Evolutionary conservation across 2,113 vertebrate species (phyloP).

Genomic region (Thryonomys swinderianus): DNA sequence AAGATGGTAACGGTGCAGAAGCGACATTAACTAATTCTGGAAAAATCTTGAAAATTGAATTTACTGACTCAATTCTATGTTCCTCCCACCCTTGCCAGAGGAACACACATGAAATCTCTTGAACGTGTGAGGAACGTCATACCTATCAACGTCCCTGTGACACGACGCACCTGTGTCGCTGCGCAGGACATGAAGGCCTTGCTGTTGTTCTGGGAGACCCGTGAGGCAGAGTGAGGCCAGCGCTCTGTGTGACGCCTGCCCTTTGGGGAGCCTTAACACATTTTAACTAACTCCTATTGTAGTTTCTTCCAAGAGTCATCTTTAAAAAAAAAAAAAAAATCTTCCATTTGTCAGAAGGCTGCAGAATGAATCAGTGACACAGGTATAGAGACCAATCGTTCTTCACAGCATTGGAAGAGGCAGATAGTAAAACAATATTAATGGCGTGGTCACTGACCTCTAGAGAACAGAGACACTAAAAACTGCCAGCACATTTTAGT

Average conservation of each 20-base stretch:
- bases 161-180: not conserved
- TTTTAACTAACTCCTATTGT: not conserved
- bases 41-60: not conserved
- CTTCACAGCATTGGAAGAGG: not conserved
- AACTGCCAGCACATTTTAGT: not conserved
- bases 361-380: not conserved
- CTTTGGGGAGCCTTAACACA: not conserved
- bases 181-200: not conserved
- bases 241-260: not conserved
- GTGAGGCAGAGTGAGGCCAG: not conserved
- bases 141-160: not conserved
- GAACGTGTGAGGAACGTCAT: not conserved
- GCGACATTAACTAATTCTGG: not conserved
- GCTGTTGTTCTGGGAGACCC: not conserved
- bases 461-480: not conserved
- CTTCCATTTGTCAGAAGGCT: not conserved
- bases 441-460: not conserved
- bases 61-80: not conserved
- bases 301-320: slow-evolving; percentile 30
- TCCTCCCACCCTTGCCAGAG: not conserved
- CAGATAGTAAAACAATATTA: not conserved
- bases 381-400: not conserved
- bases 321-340: not conserved
- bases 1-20: not conserved
- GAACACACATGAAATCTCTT: not conserved